phyloP scores from a whole-genome alignment of 2,797 vertebrate species.

The Rhinophrynus dorsalis region DNA sequence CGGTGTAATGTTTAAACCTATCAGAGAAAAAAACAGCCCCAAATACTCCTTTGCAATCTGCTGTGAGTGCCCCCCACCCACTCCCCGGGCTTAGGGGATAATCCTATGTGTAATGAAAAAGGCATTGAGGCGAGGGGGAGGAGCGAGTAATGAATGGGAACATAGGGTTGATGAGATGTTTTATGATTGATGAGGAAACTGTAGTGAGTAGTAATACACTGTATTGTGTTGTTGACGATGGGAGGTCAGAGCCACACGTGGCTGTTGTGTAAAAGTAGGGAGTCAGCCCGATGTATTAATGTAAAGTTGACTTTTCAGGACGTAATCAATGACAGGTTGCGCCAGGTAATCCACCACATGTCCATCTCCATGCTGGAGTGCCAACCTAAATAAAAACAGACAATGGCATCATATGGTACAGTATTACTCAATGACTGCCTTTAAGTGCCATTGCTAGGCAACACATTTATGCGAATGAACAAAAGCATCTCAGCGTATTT shows the following conservation, averaged over 20 bases:
- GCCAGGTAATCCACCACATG: conserved; percentile 94
- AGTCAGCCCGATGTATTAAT: conserved; percentile 92
- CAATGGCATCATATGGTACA: background rate
- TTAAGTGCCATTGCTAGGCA: too few relatives aligned
- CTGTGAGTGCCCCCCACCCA: conserved; percentile 7
- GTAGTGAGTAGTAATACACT: conserved; percentile 27
- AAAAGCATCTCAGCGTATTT: too few relatives aligned
- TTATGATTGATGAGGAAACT: conserved; percentile 16
- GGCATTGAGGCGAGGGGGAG: conserved; percentile 57
- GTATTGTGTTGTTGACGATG: conserved; percentile 9
- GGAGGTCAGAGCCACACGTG: background rate
- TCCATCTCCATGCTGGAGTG: conserved; percentile 94
- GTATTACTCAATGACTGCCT: too few relatives aligned
- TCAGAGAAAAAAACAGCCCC: conserved; percentile 17
- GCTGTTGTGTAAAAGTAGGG: background rate
- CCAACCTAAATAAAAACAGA: conserved; percentile 74
- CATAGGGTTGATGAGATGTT: background rate
- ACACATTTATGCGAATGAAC: too few relatives aligned
- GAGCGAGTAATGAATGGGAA: conserved; percentile 42
- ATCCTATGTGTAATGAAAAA: background rate
- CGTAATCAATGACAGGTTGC: conserved; percentile 96
- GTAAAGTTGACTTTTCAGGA: conserved; percentile 97
- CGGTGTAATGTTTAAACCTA: conserved; percentile 5
- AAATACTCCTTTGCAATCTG: background rate
- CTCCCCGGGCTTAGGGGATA: conserved; percentile 9